Evolutionary conservation across 2,113 vertebrate species (phyloP), one percentile per base, ranked within the genome.

Genomic region (Arothron firmamentum): DNA sequence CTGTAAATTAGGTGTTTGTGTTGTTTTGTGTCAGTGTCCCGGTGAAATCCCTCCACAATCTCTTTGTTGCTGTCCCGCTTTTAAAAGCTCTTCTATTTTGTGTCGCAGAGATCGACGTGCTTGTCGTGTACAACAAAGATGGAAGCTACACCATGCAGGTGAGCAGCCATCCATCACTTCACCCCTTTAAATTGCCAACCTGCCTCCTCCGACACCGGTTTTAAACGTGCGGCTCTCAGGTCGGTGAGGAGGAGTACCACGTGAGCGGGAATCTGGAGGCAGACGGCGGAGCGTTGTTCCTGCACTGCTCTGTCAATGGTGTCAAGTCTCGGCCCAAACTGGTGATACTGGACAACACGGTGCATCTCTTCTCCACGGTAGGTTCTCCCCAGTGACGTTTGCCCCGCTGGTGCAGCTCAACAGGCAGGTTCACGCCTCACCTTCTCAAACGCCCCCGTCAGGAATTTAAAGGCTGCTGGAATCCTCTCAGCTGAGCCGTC

Each of bases 71-170:
- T 42, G 20, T n/a, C 15, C 17, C 45, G 6, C 5, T 16, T 47
- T 16, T 16, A 16, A 47, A 16, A 12, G 46, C 46, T 4, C 3
- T 14, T 51, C 16, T 54, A 45, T 65, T 25, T 70, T 54, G 46
- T 65, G 20, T 70, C 78, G 47, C 78, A 99, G 97, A 88, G 71
- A 88, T 96, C 48, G 74, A 92, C 12, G 69, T 98, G 61, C 79
- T 88, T 71, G 79, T 96, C 43, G 82, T 70, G 1, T 98, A 97
- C 77, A 93, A 92, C 82, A 85, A 56, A 47, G 94, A 94, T 47
- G 92, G 94, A 16, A 95, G 93, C 15, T 98, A 95, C 67, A 89
- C 67, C n/a, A 94, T 99, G 92, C 89, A 94, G 96, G 97, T 97
- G 90, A 89, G 72, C 54, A 8, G 15, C 2, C 1, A 15, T 8